Evolutionary conservation across 2,888 invertebrate genomes (phyloP).

Genomic region (Sminthurides aquaticus): DNA sequence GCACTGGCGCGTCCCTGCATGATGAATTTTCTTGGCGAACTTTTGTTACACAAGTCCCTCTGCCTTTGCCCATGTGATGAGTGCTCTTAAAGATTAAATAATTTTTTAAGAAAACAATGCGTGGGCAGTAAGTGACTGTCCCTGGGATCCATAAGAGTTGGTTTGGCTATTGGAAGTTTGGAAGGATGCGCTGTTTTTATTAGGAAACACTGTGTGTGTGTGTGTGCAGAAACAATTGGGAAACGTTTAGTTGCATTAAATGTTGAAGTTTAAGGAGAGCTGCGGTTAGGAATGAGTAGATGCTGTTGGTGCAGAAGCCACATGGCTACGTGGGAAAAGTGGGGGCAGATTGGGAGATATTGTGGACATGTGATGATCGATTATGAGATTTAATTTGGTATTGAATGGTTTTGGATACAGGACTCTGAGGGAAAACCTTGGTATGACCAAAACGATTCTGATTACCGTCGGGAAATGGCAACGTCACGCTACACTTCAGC

Average conservation of each 20-base stretch:
- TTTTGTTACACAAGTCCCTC: background rate
- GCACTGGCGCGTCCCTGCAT: too few relatives aligned
- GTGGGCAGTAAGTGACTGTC: background rate
- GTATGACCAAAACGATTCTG: constrained; percentile 30
- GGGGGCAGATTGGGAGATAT: background rate
- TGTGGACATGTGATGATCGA: background rate
- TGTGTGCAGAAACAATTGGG: background rate
- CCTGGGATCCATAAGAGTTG: too few relatives aligned
- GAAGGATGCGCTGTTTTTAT: background rate
- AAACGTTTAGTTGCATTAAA: background rate
- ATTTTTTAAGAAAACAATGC: too few relatives aligned
- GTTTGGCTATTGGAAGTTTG: background rate
- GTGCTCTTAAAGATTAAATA: too few relatives aligned
- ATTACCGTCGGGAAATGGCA: constrained; percentile 35
- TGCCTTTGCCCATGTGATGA: background rate
- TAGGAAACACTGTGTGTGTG: background rate
- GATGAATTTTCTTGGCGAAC: background rate
- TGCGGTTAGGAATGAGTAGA: background rate
- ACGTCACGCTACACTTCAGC: constrained; percentile 27
- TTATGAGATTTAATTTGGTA: background rate
- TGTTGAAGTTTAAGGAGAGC: background rate
- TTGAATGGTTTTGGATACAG: constrained; percentile 8
- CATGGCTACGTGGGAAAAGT: background rate
- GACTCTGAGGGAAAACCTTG: constrained; percentile 20
- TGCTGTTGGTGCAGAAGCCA: background rate